A percentile compares a stretch with the other conserved stretches of the same genome.
Evolutionary conservation across 64 coral and sea anemone genomes (phyloP).

Genomic region (Pachyseris speciosa): DNA sequence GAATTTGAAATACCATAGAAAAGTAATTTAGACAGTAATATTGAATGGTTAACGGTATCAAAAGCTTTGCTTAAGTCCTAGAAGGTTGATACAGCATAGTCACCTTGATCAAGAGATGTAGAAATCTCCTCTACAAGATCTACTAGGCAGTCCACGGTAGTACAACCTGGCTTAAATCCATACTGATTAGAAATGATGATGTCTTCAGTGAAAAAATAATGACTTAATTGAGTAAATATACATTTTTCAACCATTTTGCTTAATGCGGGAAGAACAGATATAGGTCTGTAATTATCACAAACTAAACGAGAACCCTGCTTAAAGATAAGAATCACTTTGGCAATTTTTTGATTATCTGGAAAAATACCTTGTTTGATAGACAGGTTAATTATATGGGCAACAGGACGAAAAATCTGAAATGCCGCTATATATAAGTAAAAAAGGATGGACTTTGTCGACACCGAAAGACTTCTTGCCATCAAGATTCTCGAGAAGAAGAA

Average conservation of each 20-base stretch:
- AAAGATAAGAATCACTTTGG: conserved; percentile 34
- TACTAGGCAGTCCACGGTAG: not conserved
- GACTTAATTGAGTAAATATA: not conserved
- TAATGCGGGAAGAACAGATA: conserved; percentile 29
- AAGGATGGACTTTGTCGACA: not conserved
- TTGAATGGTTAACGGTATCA: conserved; percentile 13
- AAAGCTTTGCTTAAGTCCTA: conserved; percentile 44
- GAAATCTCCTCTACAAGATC: conserved; percentile 16
- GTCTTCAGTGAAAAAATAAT: conserved; percentile 6
- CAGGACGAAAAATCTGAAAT: conserved; percentile 6
- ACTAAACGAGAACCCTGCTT: conserved; percentile 29
- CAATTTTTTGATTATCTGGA: conserved; percentile 21
- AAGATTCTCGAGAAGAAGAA: conserved; percentile 26
- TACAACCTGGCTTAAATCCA: too few relatives aligned
- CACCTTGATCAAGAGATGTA: not conserved
- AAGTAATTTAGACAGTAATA: conserved; percentile 28
- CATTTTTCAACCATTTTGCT: conserved; percentile 36
- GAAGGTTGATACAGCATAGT: not conserved
- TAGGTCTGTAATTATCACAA: conserved; percentile 37
- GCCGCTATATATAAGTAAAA: conserved; percentile 4
- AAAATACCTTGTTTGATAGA: conserved; percentile 21
- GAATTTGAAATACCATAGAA: not conserved
- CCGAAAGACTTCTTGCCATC: conserved; percentile 16
- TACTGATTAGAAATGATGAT: conserved; percentile 2
- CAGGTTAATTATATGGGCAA: conserved; percentile 25